These are phyloP conservation scores for Mobula hypostoma DNA, from an alignment of 2,113 vertebrate species.

Conservation along the genomic window DNA sequence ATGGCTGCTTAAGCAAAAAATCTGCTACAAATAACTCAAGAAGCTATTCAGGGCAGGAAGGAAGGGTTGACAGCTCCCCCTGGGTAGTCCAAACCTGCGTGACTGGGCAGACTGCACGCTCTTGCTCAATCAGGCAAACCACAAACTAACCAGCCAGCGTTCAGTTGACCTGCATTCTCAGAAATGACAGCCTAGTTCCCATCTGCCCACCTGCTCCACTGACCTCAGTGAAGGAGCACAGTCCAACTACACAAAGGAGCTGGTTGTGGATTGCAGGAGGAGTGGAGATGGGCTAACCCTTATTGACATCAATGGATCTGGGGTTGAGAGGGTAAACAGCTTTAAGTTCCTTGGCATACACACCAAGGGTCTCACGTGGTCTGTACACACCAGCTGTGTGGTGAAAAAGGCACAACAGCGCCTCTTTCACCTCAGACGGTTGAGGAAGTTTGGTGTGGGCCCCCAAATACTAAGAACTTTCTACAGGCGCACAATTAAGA, in stretches of 20 bases:
- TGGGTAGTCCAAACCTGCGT: neutral
- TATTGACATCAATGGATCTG: too few relatives aligned
- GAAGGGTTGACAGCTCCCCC: neutral
- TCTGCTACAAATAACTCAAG: neutral
- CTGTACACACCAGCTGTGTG: too few relatives aligned
- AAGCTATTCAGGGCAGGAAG: neutral
- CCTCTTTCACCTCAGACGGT: too few relatives aligned
- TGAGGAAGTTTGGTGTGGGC: too few relatives aligned
- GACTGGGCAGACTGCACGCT: neutral
- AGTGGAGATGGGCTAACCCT: too few relatives aligned
- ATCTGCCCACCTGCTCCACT: neutral
- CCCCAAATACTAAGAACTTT: too few relatives aligned
- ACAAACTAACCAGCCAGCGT: neutral
- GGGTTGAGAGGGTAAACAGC: too few relatives aligned
- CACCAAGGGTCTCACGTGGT: too few relatives aligned
- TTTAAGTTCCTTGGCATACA: too few relatives aligned
- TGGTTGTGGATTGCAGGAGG: too few relatives aligned
- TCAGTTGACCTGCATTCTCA: neutral
- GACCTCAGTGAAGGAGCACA: neutral
- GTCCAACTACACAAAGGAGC: neutral
- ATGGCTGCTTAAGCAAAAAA: neutral
- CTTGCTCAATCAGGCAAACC: neutral
- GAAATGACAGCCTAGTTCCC: neutral
- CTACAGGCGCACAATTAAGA: too few relatives aligned
- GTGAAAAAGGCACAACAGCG: too few relatives aligned